Evolutionary conservation across 2,888 invertebrate genomes (phyloP).

Genomic region (Tiliacea aurago): DNA sequence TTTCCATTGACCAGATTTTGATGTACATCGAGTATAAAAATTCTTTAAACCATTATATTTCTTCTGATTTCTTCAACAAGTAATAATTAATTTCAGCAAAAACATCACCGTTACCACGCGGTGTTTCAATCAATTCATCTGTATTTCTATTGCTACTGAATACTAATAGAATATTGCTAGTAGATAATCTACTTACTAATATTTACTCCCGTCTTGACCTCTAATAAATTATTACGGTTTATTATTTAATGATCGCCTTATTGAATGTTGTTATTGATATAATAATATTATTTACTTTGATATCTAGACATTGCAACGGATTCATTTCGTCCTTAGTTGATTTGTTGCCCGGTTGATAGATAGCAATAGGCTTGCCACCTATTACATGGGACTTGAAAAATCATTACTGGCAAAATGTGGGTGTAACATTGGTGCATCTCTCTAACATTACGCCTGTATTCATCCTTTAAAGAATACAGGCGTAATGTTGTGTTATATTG

Average conservation of each 20-base stretch:
- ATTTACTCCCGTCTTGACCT: conserved; percentile 50
- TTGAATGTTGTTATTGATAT: conserved; percentile 38
- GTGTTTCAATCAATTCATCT: not conserved
- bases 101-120: not conserved
- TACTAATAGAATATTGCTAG: not conserved
- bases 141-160: conserved; percentile 13
- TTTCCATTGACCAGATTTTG: not conserved
- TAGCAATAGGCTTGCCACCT: too few relatives aligned
- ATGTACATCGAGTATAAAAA: too few relatives aligned
- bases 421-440: too few relatives aligned
- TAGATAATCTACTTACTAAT: conserved; percentile 40
- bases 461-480: too few relatives aligned
- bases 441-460: too few relatives aligned
- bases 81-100: not conserved
- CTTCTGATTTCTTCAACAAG: not conserved
- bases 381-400: too few relatives aligned
- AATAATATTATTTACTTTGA: conserved; percentile 31
- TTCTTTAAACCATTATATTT: not conserved
- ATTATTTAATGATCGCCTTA: conserved; percentile 55
- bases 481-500: not conserved
- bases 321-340: not conserved
- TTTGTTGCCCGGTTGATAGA: too few relatives aligned
- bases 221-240: conserved; percentile 52
- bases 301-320: conserved; percentile 9
- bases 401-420: too few relatives aligned